phyloP scores from a whole-genome alignment of 2,113 vertebrate species.

The Rutilus rutilus region DNA sequence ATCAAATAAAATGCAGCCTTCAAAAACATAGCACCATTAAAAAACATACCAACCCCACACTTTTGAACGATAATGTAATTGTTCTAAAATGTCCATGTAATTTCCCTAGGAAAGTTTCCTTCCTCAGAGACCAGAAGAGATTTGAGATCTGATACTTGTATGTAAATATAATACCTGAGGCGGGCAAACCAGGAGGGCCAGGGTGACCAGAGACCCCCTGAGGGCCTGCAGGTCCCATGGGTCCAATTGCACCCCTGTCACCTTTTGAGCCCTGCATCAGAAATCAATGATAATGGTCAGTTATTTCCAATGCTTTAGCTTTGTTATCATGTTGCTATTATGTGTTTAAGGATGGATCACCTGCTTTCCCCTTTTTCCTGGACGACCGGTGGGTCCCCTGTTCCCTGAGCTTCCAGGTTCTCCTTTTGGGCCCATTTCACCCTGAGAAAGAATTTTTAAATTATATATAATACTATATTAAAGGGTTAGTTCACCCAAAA shows the following conservation, averaged over 20 bases:
- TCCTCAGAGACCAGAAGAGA: neutral
- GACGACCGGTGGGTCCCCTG: slow-evolving; percentile 93
- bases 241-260: slow-evolving; percentile 79
- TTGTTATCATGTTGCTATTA: neutral
- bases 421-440: slow-evolving; percentile 98
- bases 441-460: slow-evolving; percentile 71
- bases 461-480: neutral
- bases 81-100: neutral
- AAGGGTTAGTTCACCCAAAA: too few relatives aligned
- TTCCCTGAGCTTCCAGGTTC: slow-evolving; percentile 89
- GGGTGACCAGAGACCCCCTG: slow-evolving; percentile 87
- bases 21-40: too few relatives aligned
- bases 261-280: slow-evolving; percentile 88
- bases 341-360: slow-evolving; percentile 67
- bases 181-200: slow-evolving; percentile 84
- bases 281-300: neutral
- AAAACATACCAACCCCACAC: too few relatives aligned
- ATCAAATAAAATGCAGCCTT: too few relatives aligned
- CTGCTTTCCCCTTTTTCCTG: slow-evolving; percentile 96
- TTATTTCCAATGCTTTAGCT: neutral
- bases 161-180: slow-evolving; percentile 80
- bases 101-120: neutral
- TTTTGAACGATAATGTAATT: too few relatives aligned
- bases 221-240: slow-evolving; percentile 87
- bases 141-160: slow-evolving; percentile 1